These are phyloP conservation scores for Hemichromis elongatus DNA, from an alignment of 2,113 vertebrate genomes.

Conservation along the genomic window DNA sequence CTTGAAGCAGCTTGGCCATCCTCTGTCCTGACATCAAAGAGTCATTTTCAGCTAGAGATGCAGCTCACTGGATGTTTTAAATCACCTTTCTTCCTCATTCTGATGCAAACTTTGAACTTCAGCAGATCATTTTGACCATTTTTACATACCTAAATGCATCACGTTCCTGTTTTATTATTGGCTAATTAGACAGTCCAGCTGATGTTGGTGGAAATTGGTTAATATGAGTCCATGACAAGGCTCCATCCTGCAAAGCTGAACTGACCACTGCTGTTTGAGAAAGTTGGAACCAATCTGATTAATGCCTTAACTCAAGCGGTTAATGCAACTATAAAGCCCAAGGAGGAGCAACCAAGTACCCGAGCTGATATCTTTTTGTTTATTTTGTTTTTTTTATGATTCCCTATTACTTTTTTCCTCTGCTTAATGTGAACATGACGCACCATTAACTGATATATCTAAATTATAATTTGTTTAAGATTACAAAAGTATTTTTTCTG, in stretches of 20 bases:
- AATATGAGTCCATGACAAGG: neutral
- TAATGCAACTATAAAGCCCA: neutral
- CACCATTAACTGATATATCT: neutral
- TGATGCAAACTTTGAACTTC: neutral
- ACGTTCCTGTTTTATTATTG: neutral
- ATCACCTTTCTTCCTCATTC: neutral
- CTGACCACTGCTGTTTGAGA: rapidly evolving
- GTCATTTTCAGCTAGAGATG: neutral
- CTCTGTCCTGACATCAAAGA: neutral
- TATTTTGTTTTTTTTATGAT: too few species aligned
- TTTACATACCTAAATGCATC: neutral
- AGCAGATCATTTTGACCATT: neutral
- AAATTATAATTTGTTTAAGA: neutral
- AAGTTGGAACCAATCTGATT: neutral
- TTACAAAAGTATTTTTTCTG: neutral
- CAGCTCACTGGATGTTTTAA: neutral
- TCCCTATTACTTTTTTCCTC: neutral
- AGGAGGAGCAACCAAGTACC: neutral
- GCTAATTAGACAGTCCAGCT: neutral
- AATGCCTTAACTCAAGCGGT: neutral
- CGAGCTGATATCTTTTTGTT: neutral
- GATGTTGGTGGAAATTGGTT: neutral
- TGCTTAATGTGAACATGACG: neutral
- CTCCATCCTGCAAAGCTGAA: neutral
- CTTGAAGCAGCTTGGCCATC: neutral